Conservation (phyloP, 2,888 invertebrate species). For the Andrena flavipes region DNA sequence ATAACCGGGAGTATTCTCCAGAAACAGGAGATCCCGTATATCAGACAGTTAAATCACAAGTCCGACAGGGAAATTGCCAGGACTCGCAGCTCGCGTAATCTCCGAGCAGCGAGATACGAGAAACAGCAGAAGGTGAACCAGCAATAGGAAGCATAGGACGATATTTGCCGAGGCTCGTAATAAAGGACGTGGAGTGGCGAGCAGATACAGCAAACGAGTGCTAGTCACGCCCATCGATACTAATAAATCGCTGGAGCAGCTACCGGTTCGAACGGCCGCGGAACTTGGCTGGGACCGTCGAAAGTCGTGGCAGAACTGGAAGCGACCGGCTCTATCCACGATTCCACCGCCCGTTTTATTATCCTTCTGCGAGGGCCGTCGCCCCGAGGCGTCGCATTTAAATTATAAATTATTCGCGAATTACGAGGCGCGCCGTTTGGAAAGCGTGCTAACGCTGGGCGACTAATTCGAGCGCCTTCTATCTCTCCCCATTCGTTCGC, state of each 20-base stretch:
- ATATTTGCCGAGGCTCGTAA: constrained; percentile 23
- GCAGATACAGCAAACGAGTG: constrained; percentile 55
- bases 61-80: too few species aligned
- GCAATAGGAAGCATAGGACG: background rate
- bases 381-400: constrained; percentile 21
- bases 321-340: constrained; percentile 11
- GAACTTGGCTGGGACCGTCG: constrained; percentile 8
- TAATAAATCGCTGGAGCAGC: constrained; percentile 58
- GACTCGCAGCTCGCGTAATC: too few species aligned
- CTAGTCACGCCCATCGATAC: constrained; percentile 66
- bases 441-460: constrained; percentile 26
- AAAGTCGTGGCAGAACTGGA: constrained; percentile 14
- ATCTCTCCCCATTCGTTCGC: background rate
- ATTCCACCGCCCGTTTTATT: constrained; percentile 13
- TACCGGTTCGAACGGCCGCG: constrained; percentile 47
- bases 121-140: too few species aligned
- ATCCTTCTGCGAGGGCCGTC: constrained; percentile 13
- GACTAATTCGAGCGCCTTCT: background rate
- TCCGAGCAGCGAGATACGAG: too few species aligned
- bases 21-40: too few species aligned
- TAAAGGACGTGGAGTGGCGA: constrained; percentile 33
- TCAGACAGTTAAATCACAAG: too few species aligned
- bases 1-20: too few species aligned
- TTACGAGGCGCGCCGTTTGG: background rate
- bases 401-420: constrained; percentile 49